phyloP scores from a whole-genome alignment of 2,113 vertebrate species.

The Probosciger aterrimus region DNA sequence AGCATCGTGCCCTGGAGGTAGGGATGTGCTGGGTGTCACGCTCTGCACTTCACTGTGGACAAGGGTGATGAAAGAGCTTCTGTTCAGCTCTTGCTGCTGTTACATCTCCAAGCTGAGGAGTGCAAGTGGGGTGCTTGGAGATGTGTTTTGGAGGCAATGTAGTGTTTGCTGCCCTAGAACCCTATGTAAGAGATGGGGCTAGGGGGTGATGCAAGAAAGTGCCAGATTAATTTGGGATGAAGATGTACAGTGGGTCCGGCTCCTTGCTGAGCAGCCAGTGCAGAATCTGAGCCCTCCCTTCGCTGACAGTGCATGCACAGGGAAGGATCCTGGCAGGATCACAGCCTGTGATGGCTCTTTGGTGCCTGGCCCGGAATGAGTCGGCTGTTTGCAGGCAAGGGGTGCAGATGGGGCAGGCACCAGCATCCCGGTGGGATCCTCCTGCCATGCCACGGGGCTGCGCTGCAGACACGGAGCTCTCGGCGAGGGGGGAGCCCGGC shows the following conservation, averaged over 20 bases:
- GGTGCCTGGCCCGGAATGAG: not conserved
- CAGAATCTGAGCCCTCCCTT: not conserved
- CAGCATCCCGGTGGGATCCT: not conserved
- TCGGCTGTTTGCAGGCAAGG: not conserved
- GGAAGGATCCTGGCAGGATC: not conserved
- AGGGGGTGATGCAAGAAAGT: not conserved
- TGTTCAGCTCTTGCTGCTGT: not conserved
- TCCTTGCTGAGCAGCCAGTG: not conserved
- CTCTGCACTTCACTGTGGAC: not conserved
- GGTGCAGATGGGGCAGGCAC: not conserved
- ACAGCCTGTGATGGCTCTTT: not conserved
- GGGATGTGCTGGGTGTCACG: not conserved
- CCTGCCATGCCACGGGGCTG: not conserved
- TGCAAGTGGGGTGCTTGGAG: not conserved
- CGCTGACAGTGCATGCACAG: not conserved
- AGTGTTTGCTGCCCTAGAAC: not conserved
- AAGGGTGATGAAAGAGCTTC: not conserved
- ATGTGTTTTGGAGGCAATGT: rapidly evolving
- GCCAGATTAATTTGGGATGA: not conserved
- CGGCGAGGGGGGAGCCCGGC: not conserved
- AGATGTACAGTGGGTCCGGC: not conserved
- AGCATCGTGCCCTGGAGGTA: not conserved
- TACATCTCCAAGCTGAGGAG: not conserved
- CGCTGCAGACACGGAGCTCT: not conserved
- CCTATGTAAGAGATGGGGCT: rapidly evolving